A percentile compares a stretch with the other conserved stretches of the same genome.
Evolutionary conservation across 2,113 vertebrate genomes (phyloP).

Genomic region (Boleophthalmus pectinirostris): DNA sequence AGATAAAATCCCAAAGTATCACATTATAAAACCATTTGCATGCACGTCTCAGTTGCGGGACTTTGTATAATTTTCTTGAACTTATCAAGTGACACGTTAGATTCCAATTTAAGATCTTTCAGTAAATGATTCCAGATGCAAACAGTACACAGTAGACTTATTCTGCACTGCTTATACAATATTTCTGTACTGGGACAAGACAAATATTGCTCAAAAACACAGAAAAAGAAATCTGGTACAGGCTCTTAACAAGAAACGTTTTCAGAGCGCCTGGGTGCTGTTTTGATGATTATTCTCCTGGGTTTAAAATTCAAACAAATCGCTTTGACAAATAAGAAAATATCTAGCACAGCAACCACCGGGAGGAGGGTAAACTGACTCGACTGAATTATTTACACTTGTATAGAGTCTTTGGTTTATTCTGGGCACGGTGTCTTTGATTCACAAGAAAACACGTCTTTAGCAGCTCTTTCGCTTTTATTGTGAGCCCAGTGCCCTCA

Average conservation of each 20-base stretch:
- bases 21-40: no score
- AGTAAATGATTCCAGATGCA: no score
- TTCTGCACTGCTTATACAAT: no score
- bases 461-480: slow-evolving; percentile 40
- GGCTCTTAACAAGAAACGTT: not conserved
- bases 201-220: no score
- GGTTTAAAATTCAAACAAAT: slow-evolving; percentile 28
- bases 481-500: slow-evolving; percentile 47
- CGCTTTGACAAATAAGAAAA: slow-evolving; percentile 26
- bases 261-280: slow-evolving; percentile 1
- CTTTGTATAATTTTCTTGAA: no score
- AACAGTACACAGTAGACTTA: no score
- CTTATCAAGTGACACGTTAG: no score
- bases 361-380: slow-evolving; percentile 44
- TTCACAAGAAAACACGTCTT: slow-evolving; percentile 56
- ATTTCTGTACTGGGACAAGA: no score
- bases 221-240: no score
- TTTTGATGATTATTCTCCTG: slow-evolving; percentile 24
- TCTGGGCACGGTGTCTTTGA: slow-evolving; percentile 41
- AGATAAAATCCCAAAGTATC: no score
- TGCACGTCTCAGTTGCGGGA: no score
- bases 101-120: no score
- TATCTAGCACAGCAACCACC: slow-evolving; percentile 3
- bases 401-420: slow-evolving; percentile 46
- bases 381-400: slow-evolving; percentile 55